Evolutionary conservation across 2,113 vertebrate species (phyloP), one percentile per base, ranked within the genome.

Genomic region (Paedocypris sp.): DNA sequence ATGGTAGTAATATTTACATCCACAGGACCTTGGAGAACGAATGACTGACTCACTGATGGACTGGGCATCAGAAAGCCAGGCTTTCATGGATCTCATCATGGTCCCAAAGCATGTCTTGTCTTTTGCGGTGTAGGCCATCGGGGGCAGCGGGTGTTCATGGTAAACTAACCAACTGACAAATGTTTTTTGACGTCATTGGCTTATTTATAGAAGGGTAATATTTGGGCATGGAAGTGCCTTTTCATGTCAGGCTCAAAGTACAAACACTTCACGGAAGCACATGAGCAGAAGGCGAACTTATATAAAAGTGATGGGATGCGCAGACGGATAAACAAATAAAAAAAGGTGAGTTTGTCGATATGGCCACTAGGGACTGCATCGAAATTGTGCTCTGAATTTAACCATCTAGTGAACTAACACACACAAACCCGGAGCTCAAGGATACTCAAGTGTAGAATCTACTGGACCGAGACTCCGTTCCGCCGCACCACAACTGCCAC

Each of bases 141-240:
- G 81, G 80, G 73, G 77, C 83, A 84, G 75, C 87, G 85, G 84
- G 72, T 80, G 72, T 76, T 75, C 53, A 57, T 31, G 25, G 77
- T 82, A 81, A 82, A 83, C 87, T 88, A 81, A 78, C 85, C 82
- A 85, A 81, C 79, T 86, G 85, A 80, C 83, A 86, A 86, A 75
- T 73, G 73, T 67, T 64, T 71, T 81, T 82, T 88, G 88, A 86
- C 82, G 60, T 92, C 87, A 89, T 77, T 66, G 65, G 59, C 73
- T 87, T 93, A 94, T 93, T 93, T 91, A 89, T 91, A 92, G 86
- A 79, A 71, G 66, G 39, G 74, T 85, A 73, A 67, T 88, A 87
- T 87, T 89, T 84, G 79, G 81, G 74, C 85, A 80, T 79, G 75
- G 81, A 88, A 88, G 76, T 83, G 77, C 73, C 84, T 88, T 90